phyloP scores from a whole-genome alignment of 2,797 vertebrate genomes.

The Pyrocephalus nanus region DNA sequence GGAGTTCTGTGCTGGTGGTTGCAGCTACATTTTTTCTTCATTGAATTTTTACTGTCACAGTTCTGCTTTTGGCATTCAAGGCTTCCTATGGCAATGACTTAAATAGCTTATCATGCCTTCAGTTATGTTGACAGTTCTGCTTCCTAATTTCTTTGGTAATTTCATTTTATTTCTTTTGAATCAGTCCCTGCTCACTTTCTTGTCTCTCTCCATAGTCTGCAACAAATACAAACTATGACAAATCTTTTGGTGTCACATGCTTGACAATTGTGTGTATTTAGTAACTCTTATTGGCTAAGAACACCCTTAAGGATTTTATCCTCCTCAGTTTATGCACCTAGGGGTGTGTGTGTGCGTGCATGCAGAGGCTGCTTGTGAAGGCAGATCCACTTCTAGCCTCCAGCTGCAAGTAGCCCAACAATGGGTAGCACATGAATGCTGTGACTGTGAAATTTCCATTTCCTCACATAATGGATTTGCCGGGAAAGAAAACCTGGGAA shows the following conservation, averaged over 20 bases:
- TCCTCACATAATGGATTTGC: not conserved
- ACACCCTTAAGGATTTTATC: not conserved
- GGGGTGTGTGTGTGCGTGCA: not conserved
- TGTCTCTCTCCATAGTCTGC: not conserved
- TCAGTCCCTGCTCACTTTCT: not conserved
- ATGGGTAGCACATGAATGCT: not conserved
- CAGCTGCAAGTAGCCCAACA: not conserved
- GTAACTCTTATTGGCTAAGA: not conserved
- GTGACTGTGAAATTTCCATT: conserved; percentile 42
- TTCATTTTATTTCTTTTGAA: not conserved
- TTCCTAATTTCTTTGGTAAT: not conserved
- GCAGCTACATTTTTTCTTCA: not conserved
- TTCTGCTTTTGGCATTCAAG: not conserved
- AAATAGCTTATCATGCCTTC: not conserved
- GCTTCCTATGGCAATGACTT: not conserved
- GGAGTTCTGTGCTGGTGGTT: not conserved
- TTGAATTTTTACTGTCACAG: not conserved
- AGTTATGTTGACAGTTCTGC: not conserved
- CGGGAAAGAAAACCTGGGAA: conserved; percentile 10
- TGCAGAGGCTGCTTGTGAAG: not conserved
- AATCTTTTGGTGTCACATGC: not conserved
- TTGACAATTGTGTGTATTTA: not conserved
- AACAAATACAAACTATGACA: not conserved
- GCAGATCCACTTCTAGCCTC: not conserved
- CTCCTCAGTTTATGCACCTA: not conserved